Evolutionary conservation across 1,140 invertebrate species (phyloP).

Genomic region (Drosophila gunungcola): DNA sequence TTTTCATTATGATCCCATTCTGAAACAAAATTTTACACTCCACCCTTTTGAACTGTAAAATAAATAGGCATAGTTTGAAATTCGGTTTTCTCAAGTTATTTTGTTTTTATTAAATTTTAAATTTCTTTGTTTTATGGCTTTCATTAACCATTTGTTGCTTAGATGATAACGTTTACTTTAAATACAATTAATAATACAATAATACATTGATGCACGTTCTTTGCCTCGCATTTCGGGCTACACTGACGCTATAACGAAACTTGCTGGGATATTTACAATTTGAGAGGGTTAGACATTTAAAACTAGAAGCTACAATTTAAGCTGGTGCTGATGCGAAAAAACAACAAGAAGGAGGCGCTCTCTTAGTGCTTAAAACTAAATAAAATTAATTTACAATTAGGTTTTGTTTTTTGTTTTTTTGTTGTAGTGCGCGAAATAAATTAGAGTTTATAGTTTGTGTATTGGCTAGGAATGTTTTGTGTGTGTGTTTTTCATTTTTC

Average conservation of each 20-base stretch:
- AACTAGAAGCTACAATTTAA: conserved; percentile 51
- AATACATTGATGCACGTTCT: conserved; percentile 71
- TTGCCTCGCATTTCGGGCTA: conserved; percentile 39
- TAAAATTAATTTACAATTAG: conserved; percentile 80
- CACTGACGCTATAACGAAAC: conserved; percentile 61
- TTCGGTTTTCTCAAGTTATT: conserved; percentile 43
- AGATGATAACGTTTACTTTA: conserved; percentile 58
- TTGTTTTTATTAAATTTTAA: conserved; percentile 64
- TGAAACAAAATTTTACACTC: too few relatives aligned
- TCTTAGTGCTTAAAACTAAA: conserved; percentile 71
- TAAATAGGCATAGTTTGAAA: background rate
- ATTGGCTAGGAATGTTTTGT: conserved; percentile 77
- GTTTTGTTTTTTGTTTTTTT: conserved; percentile 33
- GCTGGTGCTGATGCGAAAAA: conserved; percentile 48
- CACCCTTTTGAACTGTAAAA: conserved; percentile 6
- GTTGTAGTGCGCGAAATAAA: conserved; percentile 64
- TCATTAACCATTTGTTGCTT: conserved; percentile 55
- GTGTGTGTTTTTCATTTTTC: conserved; percentile 12
- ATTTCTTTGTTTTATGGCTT: conserved; percentile 63
- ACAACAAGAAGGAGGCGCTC: conserved; percentile 64
- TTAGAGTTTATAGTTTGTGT: conserved; percentile 59
- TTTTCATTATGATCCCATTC: background rate
- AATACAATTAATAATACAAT: conserved; percentile 81
- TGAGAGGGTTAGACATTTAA: conserved; percentile 37
- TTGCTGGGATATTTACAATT: conserved; percentile 71